Percentiles rank a stretch among this genome's conserved stretches.
Conservation (phyloP, 1,140 invertebrate species). For the Anastrepha ludens region DNA sequence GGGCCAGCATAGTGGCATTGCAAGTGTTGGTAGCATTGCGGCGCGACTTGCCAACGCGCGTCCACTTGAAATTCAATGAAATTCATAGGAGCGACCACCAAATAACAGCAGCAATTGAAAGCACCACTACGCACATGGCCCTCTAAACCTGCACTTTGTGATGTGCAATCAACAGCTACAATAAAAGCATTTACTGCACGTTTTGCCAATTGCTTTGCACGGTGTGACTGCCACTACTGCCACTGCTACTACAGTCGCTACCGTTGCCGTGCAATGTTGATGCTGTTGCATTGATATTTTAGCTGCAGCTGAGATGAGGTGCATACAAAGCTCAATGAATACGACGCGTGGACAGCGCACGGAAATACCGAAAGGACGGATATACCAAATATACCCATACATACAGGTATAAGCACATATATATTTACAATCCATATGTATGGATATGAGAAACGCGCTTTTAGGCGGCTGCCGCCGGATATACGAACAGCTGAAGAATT, state of each 20-base stretch:
- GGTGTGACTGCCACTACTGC: not conserved
- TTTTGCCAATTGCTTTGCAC: not conserved
- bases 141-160: not conserved
- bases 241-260: not conserved
- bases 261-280: not conserved
- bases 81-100: constrained; percentile 24
- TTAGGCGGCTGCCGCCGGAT: not conserved
- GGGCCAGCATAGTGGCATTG: not conserved
- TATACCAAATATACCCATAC: not conserved
- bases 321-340: constrained; percentile 7
- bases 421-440: too few relatives aligned
- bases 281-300: not conserved
- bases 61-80: constrained; percentile 36
- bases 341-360: not conserved
- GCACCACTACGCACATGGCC: not conserved
- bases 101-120: not conserved
- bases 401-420: not conserved
- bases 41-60: not conserved
- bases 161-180: constrained; percentile 9
- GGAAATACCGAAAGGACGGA: not conserved
- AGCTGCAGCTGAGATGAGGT: not conserved
- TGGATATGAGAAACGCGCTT: not conserved
- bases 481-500: not conserved
- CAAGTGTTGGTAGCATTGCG: not conserved
- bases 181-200: constrained; percentile 10